A percentile compares a stretch with the other conserved stretches of the same genome.
Evolutionary conservation across 2,797 vertebrate species (phyloP).

Genomic region (Syngnathus rostellatus): DNA sequence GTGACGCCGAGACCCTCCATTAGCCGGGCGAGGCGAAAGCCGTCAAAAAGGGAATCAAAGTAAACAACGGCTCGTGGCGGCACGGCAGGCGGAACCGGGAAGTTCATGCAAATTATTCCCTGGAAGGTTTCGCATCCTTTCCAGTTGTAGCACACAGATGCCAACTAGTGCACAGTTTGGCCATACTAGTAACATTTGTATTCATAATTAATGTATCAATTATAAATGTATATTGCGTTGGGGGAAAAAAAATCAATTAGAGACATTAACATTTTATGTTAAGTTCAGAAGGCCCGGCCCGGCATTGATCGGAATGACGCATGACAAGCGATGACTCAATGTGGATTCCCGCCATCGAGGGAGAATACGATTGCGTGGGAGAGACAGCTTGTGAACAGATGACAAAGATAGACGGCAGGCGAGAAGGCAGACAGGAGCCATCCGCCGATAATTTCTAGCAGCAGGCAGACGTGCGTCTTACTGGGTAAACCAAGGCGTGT

Average conservation of each 20-base stretch:
- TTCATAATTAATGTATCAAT: too few relatives aligned
- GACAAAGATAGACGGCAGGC: constrained; percentile 10
- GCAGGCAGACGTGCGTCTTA: constrained; percentile 19
- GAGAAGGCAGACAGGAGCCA: constrained; percentile 14
- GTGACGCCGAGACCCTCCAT: constrained; percentile 6
- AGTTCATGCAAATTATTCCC: constrained; percentile 7
- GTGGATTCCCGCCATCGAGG: neutral
- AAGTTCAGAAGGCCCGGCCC: neutral
- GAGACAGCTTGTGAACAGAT: constrained; percentile 3
- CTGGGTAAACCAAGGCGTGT: constrained; percentile 11
- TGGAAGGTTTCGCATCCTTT: neutral
- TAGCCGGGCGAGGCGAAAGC: constrained; percentile 15
- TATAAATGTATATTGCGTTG: too few relatives aligned
- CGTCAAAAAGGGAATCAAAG: constrained; percentile 20
- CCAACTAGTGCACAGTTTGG: too few relatives aligned
- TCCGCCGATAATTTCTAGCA: constrained; percentile 20
- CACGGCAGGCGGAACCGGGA: neutral
- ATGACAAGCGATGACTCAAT: constrained; percentile 4
- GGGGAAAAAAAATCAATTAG: too few relatives aligned
- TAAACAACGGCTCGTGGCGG: constrained; percentile 8
- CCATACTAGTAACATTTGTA: too few relatives aligned
- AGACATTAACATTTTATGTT: neutral
- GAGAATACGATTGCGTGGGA: neutral
- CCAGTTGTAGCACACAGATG: too few relatives aligned
- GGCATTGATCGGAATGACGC: neutral